Percentiles rank a stretch among this genome's conserved stretches.
Evolutionary conservation across 2,113 vertebrate genomes (phyloP).

Genomic region (Dascyllus trimaculatus): DNA sequence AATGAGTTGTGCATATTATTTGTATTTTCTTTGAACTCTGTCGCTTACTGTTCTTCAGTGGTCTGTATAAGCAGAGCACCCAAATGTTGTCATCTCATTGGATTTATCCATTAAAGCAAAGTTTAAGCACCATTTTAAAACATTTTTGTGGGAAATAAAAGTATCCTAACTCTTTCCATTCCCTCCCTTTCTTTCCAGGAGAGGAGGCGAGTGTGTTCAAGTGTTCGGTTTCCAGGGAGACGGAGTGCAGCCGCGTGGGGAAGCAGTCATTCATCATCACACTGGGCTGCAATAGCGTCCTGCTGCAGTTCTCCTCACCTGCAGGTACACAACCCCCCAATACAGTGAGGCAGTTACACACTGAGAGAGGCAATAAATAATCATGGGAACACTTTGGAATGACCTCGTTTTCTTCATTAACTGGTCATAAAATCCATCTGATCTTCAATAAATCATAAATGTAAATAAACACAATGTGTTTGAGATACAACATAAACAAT

Average conservation of each 20-base stretch:
- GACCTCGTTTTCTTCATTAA: too few species aligned
- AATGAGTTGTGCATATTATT: not conserved
- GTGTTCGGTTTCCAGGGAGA: constrained; percentile 91
- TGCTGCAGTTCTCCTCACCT: constrained; percentile 94
- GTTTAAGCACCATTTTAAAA: not conserved
- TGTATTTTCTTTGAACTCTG: too few species aligned
- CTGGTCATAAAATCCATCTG: too few species aligned
- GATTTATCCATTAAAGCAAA: not conserved
- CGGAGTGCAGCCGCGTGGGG: constrained; percentile 95
- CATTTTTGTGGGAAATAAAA: not conserved
- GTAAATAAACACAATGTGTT: too few species aligned
- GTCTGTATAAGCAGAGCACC: too few species aligned
- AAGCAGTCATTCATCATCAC: constrained; percentile 98
- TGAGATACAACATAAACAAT: too few species aligned
- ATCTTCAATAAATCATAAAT: too few species aligned
- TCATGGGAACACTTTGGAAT: not conserved
- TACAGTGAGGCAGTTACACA: not conserved
- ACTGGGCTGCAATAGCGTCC: constrained; percentile 94
- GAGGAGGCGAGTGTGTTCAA: constrained; percentile 94
- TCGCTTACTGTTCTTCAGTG: too few species aligned
- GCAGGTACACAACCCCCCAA: constrained; percentile 80
- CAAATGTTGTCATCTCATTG: not conserved
- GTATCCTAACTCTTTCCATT: constrained; percentile 18
- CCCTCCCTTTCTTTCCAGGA: constrained; percentile 73
- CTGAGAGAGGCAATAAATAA: not conserved